Evolutionary conservation across 2,888 invertebrate genomes (phyloP).

Genomic region (Spilosoma lubricipeda): DNA sequence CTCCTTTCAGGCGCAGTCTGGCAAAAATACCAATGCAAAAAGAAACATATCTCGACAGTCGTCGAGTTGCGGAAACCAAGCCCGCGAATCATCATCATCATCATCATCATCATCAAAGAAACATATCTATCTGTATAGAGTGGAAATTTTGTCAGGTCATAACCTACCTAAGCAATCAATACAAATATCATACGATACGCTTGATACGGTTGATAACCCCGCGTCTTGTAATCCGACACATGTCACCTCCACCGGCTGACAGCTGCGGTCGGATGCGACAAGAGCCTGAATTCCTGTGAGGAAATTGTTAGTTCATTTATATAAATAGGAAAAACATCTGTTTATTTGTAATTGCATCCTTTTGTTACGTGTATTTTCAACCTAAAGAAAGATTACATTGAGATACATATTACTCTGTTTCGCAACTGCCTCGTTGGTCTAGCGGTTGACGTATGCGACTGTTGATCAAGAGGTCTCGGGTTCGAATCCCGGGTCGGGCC

Average conservation of each 20-base stretch:
- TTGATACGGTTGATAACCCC: slow-evolving; percentile 21
- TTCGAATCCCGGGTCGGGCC: too few relatives aligned
- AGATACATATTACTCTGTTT: too few relatives aligned
- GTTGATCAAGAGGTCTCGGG: too few relatives aligned
- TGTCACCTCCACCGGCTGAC: slow-evolving; percentile 30
- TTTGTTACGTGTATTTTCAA: neutral
- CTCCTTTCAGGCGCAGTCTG: too few relatives aligned
- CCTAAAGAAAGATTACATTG: neutral
- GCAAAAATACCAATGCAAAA: neutral
- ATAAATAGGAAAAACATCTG: neutral
- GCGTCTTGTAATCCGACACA: slow-evolving; percentile 29
- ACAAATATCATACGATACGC: slow-evolving; percentile 6
- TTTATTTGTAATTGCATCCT: neutral
- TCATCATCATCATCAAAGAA: too few relatives aligned
- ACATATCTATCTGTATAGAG: too few relatives aligned
- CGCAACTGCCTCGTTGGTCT: too few relatives aligned
- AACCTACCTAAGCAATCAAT: slow-evolving; percentile 6
- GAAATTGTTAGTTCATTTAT: slow-evolving; percentile 9
- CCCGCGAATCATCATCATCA: too few relatives aligned
- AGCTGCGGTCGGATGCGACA: slow-evolving; percentile 25
- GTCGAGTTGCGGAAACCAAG: too few relatives aligned
- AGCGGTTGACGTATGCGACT: too few relatives aligned
- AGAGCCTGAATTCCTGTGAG: slow-evolving; percentile 16
- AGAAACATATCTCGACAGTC: too few relatives aligned
- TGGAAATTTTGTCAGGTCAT: neutral